Evolutionary conservation across 2,797 vertebrate genomes (phyloP), one percentile per base, ranked within the genome.

Genomic region (Smutsia gigantea): DNA sequence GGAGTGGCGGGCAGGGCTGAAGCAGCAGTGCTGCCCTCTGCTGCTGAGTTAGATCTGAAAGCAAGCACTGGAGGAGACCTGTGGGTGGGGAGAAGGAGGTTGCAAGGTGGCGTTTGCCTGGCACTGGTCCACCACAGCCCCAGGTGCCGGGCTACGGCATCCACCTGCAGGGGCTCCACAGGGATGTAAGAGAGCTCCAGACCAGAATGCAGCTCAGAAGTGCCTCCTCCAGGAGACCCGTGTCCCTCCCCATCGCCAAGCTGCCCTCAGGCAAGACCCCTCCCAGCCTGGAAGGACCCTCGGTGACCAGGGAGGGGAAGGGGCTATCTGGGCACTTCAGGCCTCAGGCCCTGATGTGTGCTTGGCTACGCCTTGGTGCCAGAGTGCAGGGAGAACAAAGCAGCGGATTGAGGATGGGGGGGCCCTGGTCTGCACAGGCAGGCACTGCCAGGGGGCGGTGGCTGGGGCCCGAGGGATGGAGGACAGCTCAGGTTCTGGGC

Each of bases 311-410:
- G 31, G 42, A 39, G 29, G 23, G 57, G 34, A 12, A 7, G 21
- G 63, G 31, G 4, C 0, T 3, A 21, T 21, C 61, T 13, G 9
- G 66, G 66, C 42, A 10, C 77, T 18, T 29, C 27, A 2, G 18
- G 57, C 57, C 51, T 23, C 18, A 17, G 25, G 42, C 31, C n/a
- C 57, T 23, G 42, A 42, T 6, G 19, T 9, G 34, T 21, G 63
- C 25, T 7, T 2, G 14, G 27, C n/a, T 12, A 46, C 11, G 11
- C 10, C 46, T 46, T 46, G 10, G 46, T 46, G 46, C 46, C 46
- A 46, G 46, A 46, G 46, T 46, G 46, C 34, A 68, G n/a, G 15
- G 88, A 83, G 51, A 81, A 97, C 97, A 96, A 90, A 97, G 96
- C 25, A 1, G 34, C 14, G 11, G 42, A 69, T 2, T 69, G 93